A percentile compares a stretch with the other conserved stretches of the same genome.
Conservation (phyloP, 1,140 invertebrate genomes). For the Polypedilum vanderplanki region DNA sequence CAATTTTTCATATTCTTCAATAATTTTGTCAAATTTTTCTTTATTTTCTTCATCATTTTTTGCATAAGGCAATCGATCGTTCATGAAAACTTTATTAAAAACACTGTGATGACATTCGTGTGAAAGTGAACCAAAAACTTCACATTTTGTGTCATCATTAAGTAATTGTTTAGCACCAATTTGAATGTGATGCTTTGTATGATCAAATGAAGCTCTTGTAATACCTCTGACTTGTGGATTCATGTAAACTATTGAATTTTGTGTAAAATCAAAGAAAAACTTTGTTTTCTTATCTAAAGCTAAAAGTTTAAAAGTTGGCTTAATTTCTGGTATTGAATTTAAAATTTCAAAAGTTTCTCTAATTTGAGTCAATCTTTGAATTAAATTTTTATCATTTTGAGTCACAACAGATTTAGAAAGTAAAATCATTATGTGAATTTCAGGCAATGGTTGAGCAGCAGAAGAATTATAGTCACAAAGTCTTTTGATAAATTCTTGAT, state of each 20-base stretch:
- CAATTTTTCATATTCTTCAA: neutral
- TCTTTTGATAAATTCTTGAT: neutral
- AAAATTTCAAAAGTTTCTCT: neutral
- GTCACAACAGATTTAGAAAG: neutral
- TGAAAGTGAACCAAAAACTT: too few relatives aligned
- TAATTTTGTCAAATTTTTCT: neutral
- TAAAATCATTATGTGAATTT: neutral
- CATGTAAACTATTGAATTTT: neutral
- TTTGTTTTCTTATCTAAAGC: neutral
- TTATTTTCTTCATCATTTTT: neutral
- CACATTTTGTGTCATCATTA: neutral
- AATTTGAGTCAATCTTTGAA: neutral
- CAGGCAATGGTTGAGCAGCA: neutral
- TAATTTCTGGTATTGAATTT: neutral
- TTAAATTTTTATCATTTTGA: neutral
- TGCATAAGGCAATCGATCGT: neutral
- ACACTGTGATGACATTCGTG: neutral
- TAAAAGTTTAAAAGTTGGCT: neutral
- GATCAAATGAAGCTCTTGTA: neutral
- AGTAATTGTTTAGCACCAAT: neutral
- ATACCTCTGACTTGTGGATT: neutral
- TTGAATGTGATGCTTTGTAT: neutral
- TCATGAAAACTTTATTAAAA: neutral
- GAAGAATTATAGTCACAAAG: neutral
- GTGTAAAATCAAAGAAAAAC: neutral